A percentile compares a stretch with the other conserved stretches of the same genome.
phyloP scores from a whole-genome alignment of 1,140 invertebrate genomes.

The Drosophila sproati region DNA sequence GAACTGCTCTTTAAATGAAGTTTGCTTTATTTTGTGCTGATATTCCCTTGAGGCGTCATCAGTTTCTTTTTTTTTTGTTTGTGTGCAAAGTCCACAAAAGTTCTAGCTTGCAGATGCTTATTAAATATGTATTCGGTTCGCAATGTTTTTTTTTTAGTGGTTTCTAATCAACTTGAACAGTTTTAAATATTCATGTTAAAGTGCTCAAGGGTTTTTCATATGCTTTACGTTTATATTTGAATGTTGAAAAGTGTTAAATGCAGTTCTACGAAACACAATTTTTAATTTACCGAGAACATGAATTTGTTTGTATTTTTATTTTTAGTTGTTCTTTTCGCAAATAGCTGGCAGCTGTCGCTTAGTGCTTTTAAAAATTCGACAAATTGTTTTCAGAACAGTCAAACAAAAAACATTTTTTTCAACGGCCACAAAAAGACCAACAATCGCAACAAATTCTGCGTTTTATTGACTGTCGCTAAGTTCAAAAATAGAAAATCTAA shows the following conservation, averaged over 20 bases:
- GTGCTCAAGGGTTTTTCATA: neutral
- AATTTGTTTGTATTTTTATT: neutral
- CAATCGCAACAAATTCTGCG: conserved; percentile 13
- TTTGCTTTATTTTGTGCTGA: neutral
- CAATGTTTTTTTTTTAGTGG: neutral
- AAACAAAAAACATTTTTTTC: conserved; percentile 15
- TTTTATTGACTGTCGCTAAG: conserved; percentile 69
- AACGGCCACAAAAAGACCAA: neutral
- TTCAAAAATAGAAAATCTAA: conserved; percentile 30
- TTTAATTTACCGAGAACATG: conserved; percentile 11
- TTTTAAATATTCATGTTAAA: conserved; percentile 28
- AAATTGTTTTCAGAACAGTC: conserved; percentile 22
- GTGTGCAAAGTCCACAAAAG: neutral
- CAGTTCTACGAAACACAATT: neutral
- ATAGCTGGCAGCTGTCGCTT: conserved; percentile 21
- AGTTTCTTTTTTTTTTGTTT: neutral
- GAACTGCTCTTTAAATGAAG: neutral
- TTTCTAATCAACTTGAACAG: conserved; percentile 36
- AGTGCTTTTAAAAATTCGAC: conserved; percentile 23
- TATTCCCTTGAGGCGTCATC: neutral
- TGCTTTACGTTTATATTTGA: neutral
- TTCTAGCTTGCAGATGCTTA: conserved; percentile 10
- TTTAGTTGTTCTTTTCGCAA: neutral
- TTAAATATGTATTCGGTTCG: conserved; percentile 35
- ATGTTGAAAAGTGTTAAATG: neutral